Base-by-base conservation (phyloP, 2,888 invertebrate species). In the Cantharis nigra region DNA sequence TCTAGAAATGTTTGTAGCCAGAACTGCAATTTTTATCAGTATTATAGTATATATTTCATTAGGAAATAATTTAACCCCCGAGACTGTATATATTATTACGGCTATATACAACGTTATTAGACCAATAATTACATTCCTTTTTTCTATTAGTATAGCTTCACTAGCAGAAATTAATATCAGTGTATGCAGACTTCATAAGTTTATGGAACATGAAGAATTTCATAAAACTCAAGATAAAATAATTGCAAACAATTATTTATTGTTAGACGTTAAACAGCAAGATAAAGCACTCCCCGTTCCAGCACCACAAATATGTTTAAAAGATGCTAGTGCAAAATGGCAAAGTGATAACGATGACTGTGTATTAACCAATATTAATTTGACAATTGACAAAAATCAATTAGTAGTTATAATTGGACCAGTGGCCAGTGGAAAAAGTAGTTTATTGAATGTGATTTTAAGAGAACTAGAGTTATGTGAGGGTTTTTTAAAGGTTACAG, bases 51-150 rank as follows among this genome's bases (percentile, higher is more conserved):
- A 92, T 86, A 93, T 94, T 28, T 88, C 95, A 16, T 89, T 93
- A 9, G 94, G 94, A 23, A 90, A 94, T 82, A 88, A 92, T 83
- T 91, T 98, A 81, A 94, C 93, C 9, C 95, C 98, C 10, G 95
- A 97, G 86, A 92, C 91, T 86, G 96, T 97, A 13, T 97, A 97
- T 88, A 94, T 97, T 73, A 92, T 97, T 74, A 95, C 97, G 13
- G 95, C 97, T 10, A 94, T 97, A 87, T 97, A 96, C 89, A 97
- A 97, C 85, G 94, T 96, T 73, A 89, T 98, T 76, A 91, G 97
- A 63, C 94, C 96, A 83, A 94, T 95, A 9, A 96, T 97, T 93
- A 97, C 96, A 0, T 94, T 97, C 13, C 96, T 96, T 88, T 96
- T 98, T 84, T 97, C 98, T 0, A 94, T 95, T 89, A 95, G 94